Evolutionary conservation across 1,140 invertebrate genomes (phyloP), one percentile per base, ranked within the genome.

Genomic region (Tetramorium simillimum): DNA sequence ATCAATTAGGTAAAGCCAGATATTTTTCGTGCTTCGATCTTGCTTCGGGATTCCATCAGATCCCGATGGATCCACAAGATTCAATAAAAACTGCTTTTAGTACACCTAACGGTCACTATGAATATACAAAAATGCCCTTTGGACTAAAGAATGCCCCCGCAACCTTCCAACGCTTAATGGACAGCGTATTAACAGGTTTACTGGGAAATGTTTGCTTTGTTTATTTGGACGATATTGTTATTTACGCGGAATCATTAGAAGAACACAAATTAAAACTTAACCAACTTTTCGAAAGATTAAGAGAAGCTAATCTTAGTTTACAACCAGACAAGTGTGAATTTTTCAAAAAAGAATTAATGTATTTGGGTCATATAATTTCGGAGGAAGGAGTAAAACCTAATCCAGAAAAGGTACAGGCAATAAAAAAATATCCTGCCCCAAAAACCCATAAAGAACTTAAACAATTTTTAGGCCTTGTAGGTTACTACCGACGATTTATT

Each of bases 1-100:
- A 77, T 1, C 53, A 77, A n/a, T 40, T 62, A 21, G 10, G 56
- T 1, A 37, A 62, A 9, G 6, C 75, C 6, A 60, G 21, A 43
- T 77, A 77, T 7, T 76, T 76, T 40, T 56, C 28, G 9, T 43
- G 53, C 12, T 77, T 77, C 6, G 75, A 77, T 16, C 21, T 77
- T 24, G n/a, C 56, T 3, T 58, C 16, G 1, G 56, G 33, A 21
- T 77, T 77, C 10, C 37, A 77, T 1, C 56, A 77, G 12, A 77
- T 77, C 5, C 18, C 33, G 2, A 43, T 62, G 56, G 28, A 60
- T 18, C 5, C 53, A 5, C 28, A 60, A 16, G 56, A 77, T 14
- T 14, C n/a, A 4, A 1, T 5, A 58, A 77, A 60, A 60, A 62
- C 56, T 0, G 75, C 75, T 16, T 77, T 77, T n/a, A 77, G 4